Evolutionary conservation across 2,797 vertebrate species (phyloP).

Genomic region (Enteromius trimaculatus): DNA sequence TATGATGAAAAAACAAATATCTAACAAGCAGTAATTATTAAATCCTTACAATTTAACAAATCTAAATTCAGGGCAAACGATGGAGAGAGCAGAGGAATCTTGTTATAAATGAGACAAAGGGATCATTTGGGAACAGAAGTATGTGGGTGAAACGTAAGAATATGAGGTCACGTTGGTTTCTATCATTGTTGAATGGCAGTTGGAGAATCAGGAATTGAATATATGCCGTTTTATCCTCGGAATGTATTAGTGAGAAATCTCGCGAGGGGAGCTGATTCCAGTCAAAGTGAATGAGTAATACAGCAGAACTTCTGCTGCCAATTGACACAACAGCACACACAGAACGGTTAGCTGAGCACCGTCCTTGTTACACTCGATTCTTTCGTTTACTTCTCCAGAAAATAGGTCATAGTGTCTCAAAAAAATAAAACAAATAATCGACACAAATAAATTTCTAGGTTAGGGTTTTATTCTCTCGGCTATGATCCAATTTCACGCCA

Average conservation of each 20-base stretch:
- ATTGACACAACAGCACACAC: slow-evolving; percentile 46
- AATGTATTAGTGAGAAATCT: slow-evolving; percentile 51
- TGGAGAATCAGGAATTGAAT: slow-evolving; percentile 49
- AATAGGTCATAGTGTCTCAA: slow-evolving; percentile 54
- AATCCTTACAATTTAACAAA: slow-evolving; percentile 28
- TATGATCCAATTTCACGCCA: slow-evolving; percentile 64
- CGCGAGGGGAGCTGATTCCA: slow-evolving; percentile 44
- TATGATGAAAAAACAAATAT: slow-evolving; percentile 24
- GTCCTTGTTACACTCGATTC: slow-evolving; percentile 28
- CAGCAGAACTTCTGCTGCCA: slow-evolving; percentile 44
- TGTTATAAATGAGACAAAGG: slow-evolving; percentile 39
- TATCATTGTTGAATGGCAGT: slow-evolving; percentile 43
- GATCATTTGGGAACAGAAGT: slow-evolving; percentile 36
- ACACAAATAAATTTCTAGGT: slow-evolving; percentile 55
- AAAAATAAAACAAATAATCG: neutral
- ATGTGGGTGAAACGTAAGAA: slow-evolving; percentile 41
- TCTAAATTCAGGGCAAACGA: slow-evolving; percentile 33
- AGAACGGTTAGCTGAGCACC: slow-evolving; percentile 29
- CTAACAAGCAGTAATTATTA: neutral
- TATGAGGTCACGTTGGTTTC: slow-evolving; percentile 40
- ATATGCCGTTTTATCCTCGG: slow-evolving; percentile 53
- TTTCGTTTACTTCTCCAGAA: slow-evolving; percentile 47
- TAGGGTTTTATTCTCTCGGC: slow-evolving; percentile 55
- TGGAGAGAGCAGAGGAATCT: slow-evolving; percentile 8
- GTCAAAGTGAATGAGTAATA: slow-evolving; percentile 57